phyloP scores from a whole-genome alignment of 2,797 vertebrate genomes.

The Scyliorhinus canicula region DNA sequence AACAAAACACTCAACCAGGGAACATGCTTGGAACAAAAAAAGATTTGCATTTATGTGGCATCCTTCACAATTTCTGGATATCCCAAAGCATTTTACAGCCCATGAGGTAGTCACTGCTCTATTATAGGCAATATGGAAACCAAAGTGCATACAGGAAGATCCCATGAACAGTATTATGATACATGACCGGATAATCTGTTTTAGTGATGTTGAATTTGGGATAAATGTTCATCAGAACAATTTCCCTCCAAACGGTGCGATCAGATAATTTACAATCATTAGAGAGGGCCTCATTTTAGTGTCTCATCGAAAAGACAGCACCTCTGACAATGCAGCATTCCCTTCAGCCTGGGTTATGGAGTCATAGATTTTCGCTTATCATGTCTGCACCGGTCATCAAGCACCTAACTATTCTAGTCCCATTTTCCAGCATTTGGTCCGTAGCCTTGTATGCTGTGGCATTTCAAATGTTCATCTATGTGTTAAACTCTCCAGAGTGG shows the following conservation, averaged over 20 bases:
- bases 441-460: no score
- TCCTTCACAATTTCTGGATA: not conserved
- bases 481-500: not conserved
- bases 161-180: not conserved
- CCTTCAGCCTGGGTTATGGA: not conserved
- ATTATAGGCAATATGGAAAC: not conserved
- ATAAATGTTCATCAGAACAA: not conserved
- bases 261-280: not conserved
- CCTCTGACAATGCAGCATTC: not conserved
- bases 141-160: not conserved
- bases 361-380: no score
- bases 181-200: not conserved
- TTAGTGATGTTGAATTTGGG: not conserved
- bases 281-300: not conserved
- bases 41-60: not conserved
- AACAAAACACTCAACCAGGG: not conserved
- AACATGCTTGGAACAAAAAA: not conserved
- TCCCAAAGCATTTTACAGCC: not conserved
- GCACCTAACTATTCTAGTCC: no score
- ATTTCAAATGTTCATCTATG: not conserved
- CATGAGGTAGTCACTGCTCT: not conserved
- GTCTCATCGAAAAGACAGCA: not conserved
- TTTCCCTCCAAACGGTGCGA: not conserved
- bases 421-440: no score
- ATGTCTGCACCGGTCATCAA: no score